These are phyloP conservation scores for Dreissena rostriformis DNA, from an alignment of 1,140 invertebrate species.

Conservation along the genomic window DNA sequence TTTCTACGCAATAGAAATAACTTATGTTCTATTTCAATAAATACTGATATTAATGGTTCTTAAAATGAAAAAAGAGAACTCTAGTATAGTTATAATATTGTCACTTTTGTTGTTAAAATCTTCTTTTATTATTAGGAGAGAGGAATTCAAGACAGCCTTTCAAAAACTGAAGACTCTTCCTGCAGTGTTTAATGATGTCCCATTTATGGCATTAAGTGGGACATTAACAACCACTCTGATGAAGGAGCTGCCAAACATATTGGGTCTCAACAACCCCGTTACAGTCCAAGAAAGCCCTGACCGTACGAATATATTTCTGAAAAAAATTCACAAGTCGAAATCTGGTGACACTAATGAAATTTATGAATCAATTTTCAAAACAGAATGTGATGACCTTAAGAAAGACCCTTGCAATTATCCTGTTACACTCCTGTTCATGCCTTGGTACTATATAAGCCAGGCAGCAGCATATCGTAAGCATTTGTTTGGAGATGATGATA, in stretches of 20 bases:
- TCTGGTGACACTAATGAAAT: not conserved
- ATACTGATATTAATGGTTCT: too few relatives aligned
- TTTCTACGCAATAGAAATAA: too few relatives aligned
- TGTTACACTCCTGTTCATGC: slow-evolving; percentile 28
- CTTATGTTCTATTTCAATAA: too few relatives aligned
- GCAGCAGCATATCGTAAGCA: slow-evolving; percentile 9
- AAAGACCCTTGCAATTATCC: not conserved
- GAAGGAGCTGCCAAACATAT: not conserved
- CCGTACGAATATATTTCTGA: slow-evolving; percentile 2
- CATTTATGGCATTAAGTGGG: slow-evolving; percentile 12
- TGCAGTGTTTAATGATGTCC: slow-evolving; percentile 5
- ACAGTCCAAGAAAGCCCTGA: slow-evolving; percentile 28
- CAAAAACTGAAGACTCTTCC: not conserved
- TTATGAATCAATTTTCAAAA: slow-evolving; percentile 6
- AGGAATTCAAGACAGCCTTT: not conserved
- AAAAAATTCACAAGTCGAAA: slow-evolving; percentile 10
- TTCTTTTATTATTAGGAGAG: too few relatives aligned
- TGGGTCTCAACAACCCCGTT: not conserved
- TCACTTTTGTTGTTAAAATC: too few relatives aligned
- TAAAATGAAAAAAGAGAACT: too few relatives aligned
- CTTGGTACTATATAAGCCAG: slow-evolving; percentile 27
- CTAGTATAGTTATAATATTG: too few relatives aligned
- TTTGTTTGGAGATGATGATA: slow-evolving; percentile 13
- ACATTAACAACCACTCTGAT: slow-evolving; percentile 9
- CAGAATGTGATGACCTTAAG: slow-evolving; percentile 16